Percentiles rank a stretch among this genome's conserved stretches.
phyloP scores from a whole-genome alignment of 1,140 invertebrate species.

The Aplysia californica region DNA sequence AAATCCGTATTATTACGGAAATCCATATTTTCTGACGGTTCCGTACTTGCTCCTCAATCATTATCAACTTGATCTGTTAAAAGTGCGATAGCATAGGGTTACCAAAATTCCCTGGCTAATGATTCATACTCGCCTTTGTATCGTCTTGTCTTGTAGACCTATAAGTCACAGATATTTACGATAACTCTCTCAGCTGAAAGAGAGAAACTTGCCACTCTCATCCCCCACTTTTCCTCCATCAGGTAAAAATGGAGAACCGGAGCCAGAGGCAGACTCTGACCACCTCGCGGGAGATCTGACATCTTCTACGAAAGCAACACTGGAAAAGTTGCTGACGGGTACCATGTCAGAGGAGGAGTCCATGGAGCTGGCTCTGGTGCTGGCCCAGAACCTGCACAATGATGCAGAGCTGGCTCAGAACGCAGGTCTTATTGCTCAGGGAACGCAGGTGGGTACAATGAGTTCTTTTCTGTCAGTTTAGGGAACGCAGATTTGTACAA shows the following conservation, averaged over 20 bases:
- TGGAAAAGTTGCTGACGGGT: constrained; percentile 49
- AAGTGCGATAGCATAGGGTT: no score
- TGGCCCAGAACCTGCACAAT: constrained; percentile 23
- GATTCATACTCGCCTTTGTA: no score
- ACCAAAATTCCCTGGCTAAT: no score
- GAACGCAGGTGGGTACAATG: no score
- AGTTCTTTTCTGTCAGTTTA: no score
- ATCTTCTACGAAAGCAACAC: constrained; percentile 39
- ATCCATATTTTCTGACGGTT: no score
- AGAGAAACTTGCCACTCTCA: background rate
- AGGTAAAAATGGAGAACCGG: constrained; percentile 51
- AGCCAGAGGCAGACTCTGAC: constrained; percentile 43
- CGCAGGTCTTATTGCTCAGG: background rate
- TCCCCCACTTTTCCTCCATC: background rate
- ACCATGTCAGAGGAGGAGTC: constrained; percentile 43
- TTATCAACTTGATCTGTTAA: no score
- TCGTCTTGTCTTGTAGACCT: background rate
- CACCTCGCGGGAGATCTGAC: constrained; percentile 48
- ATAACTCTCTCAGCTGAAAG: no score
- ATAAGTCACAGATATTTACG: background rate
- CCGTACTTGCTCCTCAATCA: no score
- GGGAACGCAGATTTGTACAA: no score
- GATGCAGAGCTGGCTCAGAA: constrained; percentile 22
- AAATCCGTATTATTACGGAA: no score
- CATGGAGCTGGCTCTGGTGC: constrained; percentile 25